phyloP scores from a whole-genome alignment of 2,113 vertebrate species.

The Chionomys nivalis region DNA sequence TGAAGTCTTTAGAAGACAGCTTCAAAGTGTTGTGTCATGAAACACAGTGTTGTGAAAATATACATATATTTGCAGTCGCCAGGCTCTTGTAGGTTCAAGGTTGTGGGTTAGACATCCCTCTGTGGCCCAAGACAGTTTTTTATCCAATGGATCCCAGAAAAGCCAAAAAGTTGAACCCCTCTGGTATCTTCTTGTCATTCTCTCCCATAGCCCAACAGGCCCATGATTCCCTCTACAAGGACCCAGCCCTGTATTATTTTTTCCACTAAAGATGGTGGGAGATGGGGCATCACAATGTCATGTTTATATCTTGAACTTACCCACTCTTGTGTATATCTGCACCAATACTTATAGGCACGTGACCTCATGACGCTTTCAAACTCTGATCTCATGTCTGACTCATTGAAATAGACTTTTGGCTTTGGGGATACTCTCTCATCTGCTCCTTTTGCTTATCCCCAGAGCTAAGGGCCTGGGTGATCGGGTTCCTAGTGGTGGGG shows the following conservation, averaged over 20 bases:
- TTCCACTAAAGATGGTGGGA: background rate
- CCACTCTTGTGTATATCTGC: background rate
- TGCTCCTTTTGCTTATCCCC: background rate
- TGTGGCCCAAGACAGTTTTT: background rate
- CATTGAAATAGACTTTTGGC: background rate
- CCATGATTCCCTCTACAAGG: background rate
- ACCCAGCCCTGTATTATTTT: background rate
- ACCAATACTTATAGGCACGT: background rate
- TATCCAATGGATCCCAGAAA: background rate
- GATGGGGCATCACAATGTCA: background rate
- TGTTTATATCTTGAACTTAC: background rate
- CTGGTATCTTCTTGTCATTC: background rate
- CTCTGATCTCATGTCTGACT: background rate
- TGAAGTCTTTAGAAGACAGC: background rate
- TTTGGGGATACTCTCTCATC: background rate
- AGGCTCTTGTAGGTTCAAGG: background rate
- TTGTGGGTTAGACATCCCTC: background rate
- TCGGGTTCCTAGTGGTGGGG: background rate
- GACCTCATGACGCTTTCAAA: background rate
- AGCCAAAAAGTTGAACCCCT: background rate
- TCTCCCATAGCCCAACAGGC: background rate
- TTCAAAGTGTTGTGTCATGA: background rate
- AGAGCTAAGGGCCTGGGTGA: background rate
- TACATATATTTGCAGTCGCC: background rate
- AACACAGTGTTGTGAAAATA: background rate